Conservation (phyloP, 2,888 invertebrate species). For the Dione juno region DNA sequence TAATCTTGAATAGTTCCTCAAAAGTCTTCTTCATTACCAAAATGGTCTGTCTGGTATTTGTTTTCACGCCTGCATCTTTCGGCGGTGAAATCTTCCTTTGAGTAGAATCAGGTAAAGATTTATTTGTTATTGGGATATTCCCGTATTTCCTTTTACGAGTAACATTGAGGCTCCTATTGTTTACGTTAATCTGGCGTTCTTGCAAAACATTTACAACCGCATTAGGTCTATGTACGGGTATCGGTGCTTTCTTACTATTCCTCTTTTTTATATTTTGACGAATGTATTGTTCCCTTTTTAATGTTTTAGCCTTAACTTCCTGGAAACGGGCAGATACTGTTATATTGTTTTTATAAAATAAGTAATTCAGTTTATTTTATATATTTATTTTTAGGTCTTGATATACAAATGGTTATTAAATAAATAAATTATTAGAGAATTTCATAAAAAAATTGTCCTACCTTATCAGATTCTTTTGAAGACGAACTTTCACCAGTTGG, state of each 20-base stretch:
- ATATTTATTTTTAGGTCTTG: not conserved
- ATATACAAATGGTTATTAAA: no score
- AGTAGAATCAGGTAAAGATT: constrained; percentile 60
- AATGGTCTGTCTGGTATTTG: constrained; percentile 53
- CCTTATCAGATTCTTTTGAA: constrained; percentile 50
- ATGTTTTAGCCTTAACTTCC: constrained; percentile 27
- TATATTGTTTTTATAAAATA: no score
- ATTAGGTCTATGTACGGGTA: constrained; percentile 60
- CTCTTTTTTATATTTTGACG: constrained; percentile 58
- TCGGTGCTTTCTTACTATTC: constrained; percentile 54
- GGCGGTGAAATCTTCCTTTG: constrained; percentile 51
- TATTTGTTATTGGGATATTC: constrained; percentile 49
- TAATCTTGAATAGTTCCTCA: constrained; percentile 54
- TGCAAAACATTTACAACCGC: constrained; percentile 59
- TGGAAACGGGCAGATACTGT: constrained; percentile 17
- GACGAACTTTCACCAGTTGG: constrained; percentile 61
- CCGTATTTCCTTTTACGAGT: constrained; percentile 54
- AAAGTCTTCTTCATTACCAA: constrained; percentile 58
- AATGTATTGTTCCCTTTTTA: constrained; percentile 48
- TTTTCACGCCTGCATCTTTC: constrained; percentile 44
- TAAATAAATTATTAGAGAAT: not conserved
- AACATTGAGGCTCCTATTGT: constrained; percentile 36
- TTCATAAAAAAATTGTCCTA: not conserved
- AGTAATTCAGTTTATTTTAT: not conserved
- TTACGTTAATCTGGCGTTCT: constrained; percentile 46